Percentiles rank a stretch among this genome's conserved stretches.
Conservation (phyloP, 2,888 invertebrate genomes). For the Chrysolina americana region DNA sequence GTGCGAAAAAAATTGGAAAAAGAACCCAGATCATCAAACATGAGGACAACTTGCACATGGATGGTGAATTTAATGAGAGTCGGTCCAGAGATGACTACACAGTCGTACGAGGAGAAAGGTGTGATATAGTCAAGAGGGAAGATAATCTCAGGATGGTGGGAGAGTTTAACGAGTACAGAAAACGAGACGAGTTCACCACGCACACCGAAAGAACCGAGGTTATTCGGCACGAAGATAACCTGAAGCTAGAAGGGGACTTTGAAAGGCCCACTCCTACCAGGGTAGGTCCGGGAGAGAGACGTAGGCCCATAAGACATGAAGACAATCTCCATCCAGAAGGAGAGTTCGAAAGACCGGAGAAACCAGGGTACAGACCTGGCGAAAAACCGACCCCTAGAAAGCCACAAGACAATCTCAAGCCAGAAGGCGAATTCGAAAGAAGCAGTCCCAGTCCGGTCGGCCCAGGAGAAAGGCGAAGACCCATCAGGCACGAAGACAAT, state of each 20-base stretch:
- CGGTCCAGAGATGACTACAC: slow-evolving; percentile 72
- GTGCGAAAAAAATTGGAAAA: slow-evolving; percentile 70
- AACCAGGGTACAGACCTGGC: slow-evolving; percentile 67
- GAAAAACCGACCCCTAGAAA: slow-evolving; percentile 66
- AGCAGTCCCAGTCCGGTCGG: slow-evolving; percentile 66
- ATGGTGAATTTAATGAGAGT: slow-evolving; percentile 62
- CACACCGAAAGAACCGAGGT: slow-evolving; percentile 74
- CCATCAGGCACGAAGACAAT: slow-evolving; percentile 66
- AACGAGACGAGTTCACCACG: slow-evolving; percentile 74
- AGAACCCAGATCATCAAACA: slow-evolving; percentile 74
- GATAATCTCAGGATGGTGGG: slow-evolving; percentile 82
- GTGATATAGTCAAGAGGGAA: slow-evolving; percentile 75
- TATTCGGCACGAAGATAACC: slow-evolving; percentile 72
- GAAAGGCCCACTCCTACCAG: slow-evolving; percentile 63
- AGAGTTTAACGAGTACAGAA: slow-evolving; percentile 70
- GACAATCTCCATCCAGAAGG: slow-evolving; percentile 70
- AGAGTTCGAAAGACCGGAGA: slow-evolving; percentile 71
- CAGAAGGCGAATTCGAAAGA: slow-evolving; percentile 72
- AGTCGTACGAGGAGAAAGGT: slow-evolving; percentile 75
- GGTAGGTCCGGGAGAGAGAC: slow-evolving; percentile 66
- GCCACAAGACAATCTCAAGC: slow-evolving; percentile 67
- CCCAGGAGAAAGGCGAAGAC: slow-evolving; percentile 68
- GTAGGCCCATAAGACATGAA: slow-evolving; percentile 65
- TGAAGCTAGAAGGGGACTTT: slow-evolving; percentile 74
- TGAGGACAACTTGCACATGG: slow-evolving; percentile 78